Conservation (phyloP, 2,113 vertebrate genomes). For the Trinectes maculatus region DNA sequence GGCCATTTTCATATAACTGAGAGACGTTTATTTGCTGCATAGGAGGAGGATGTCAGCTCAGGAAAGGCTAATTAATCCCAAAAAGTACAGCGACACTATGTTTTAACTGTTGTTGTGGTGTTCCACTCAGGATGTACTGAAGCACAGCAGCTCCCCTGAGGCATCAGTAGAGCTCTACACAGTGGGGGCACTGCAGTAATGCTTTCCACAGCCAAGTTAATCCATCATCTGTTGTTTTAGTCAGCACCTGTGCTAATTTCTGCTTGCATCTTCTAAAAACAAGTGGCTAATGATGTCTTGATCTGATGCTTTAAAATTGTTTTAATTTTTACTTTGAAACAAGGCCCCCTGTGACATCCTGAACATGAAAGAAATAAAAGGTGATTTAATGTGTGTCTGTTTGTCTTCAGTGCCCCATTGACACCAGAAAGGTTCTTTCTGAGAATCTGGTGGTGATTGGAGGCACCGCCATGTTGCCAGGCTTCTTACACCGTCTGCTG, state of each 20-base stretch:
- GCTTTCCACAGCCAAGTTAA: background rate
- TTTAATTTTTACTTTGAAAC: background rate
- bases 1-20: slow-evolving; percentile 1
- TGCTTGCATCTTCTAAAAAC: background rate
- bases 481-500: slow-evolving; percentile 94
- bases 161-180: background rate
- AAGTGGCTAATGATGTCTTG: background rate
- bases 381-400: background rate
- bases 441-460: slow-evolving; percentile 96
- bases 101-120: background rate
- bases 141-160: background rate
- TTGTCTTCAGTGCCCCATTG: slow-evolving; percentile 90
- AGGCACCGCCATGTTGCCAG: slow-evolving; percentile 94
- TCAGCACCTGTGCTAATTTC: slow-evolving; percentile 9
- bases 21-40: slow-evolving; percentile 4
- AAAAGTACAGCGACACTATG: background rate
- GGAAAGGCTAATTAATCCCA: slow-evolving; percentile 43
- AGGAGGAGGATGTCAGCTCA: slow-evolving; percentile 1
- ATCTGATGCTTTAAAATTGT: background rate
- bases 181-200: background rate
- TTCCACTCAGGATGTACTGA: background rate
- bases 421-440: slow-evolving; percentile 93
- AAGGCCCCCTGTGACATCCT: background rate
- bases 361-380: background rate
- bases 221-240: slow-evolving; percentile 10